Base-by-base conservation (phyloP, 1,140 invertebrate genomes). In the Tetraneura akinire region DNA sequence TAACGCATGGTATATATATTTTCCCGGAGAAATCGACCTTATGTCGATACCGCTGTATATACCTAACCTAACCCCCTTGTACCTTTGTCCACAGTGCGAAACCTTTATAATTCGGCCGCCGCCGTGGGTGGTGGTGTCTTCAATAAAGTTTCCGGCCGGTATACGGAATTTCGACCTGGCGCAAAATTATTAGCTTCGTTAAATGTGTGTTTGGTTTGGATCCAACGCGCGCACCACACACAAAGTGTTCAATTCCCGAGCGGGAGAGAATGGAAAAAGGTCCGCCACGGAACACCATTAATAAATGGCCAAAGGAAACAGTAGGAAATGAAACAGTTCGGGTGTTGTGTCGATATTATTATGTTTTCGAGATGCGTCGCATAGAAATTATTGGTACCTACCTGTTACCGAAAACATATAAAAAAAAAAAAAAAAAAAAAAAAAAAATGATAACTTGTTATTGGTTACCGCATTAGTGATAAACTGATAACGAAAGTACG, bases 161-260 rank as follows among this genome's bases (percentile, higher is more conserved):
- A n/a, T n/a, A 71, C 68, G 47, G 29, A 51, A 71, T 71, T 71
- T 71, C 68, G 45, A 71, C 68, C 68, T 29, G 18, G 68, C 23
- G 68, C 45, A 71, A 71, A 71, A 71, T 71, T 71, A 71, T 71
- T 71, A 71, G 68, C 68, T 71, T 71, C 68, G 68, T 71, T 71
- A 71, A 71, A 71, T 51, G 68, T 51, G 68, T 23, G 68, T 71
- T 71, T 51, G 68, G 68, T 71, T 71, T 45, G 18, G 45, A 71
- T 71, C 68, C 68, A 71, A 45, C 68, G 68, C 68, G 45, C 47
- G 8, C 32, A 37, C 32, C 32, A 8, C 32, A 53, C 51, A 70
- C 45, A 70, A 70, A 70, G 66, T 70, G 66, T 71, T 71, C 68
- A 71, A 71, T 51, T 71, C 68, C 68, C 68, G 68, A 71, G 68